phyloP scores from a whole-genome alignment of 2,113 vertebrate species.

The Globicephala melas region DNA sequence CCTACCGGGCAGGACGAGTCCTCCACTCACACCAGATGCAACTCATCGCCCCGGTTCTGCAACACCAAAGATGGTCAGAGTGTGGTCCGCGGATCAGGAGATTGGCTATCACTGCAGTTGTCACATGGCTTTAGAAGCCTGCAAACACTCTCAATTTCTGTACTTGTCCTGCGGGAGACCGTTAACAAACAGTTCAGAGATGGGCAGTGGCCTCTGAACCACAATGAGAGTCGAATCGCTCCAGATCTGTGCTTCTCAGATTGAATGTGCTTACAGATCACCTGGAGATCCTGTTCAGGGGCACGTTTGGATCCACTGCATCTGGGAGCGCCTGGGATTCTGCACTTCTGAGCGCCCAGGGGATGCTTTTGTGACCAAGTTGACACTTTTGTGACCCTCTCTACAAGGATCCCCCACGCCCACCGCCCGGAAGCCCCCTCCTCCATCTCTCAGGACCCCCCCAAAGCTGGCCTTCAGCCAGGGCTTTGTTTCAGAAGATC shows the following conservation, averaged over 20 bases:
- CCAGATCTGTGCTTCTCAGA: not conserved
- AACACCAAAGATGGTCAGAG: not conserved
- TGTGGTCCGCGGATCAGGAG: too few relatives aligned
- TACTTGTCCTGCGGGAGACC: not conserved
- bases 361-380: not conserved
- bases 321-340: not conserved
- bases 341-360: not conserved
- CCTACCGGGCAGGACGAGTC: too few relatives aligned
- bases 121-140: not conserved
- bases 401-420: not conserved
- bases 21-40: not conserved
- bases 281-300: not conserved
- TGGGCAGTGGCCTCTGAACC: not conserved
- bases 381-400: not conserved
- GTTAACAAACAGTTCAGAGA: not conserved
- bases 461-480: not conserved
- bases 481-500: not conserved
- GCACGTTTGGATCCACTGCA: rapidly evolving
- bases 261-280: not conserved
- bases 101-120: too few relatives aligned
- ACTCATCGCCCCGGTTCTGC: not conserved
- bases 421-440: not conserved
- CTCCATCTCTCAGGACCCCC: not conserved
- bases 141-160: not conserved
- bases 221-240: not conserved